phyloP scores from a whole-genome alignment of 2,888 invertebrate genomes.

The Idaea aversata region DNA sequence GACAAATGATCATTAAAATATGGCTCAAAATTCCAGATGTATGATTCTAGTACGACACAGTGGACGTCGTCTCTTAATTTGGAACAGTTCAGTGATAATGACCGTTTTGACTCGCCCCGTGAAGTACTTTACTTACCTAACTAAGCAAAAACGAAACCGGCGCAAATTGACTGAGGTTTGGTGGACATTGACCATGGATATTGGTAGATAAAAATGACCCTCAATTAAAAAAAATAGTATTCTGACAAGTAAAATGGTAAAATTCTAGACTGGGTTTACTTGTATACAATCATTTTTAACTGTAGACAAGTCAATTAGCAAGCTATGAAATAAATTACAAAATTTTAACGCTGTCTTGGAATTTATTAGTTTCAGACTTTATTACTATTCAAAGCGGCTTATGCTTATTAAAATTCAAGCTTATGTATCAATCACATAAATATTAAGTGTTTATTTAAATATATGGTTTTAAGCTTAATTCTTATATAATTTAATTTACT shows the following conservation, averaged over 20 bases:
- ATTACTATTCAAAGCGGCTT: not conserved
- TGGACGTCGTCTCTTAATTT: not conserved
- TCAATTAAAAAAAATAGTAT: not conserved
- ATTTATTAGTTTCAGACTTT: not conserved
- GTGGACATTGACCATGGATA: constrained; percentile 20
- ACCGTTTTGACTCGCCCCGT: constrained; percentile 20
- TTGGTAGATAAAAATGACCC: constrained; percentile 13
- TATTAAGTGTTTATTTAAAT: not conserved
- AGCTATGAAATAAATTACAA: not conserved
- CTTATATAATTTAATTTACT: not conserved
- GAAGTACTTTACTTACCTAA: constrained; percentile 33
- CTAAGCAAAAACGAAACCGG: constrained; percentile 31
- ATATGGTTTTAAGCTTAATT: not conserved
- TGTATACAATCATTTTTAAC: too few relatives aligned
- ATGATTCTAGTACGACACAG: not conserved
- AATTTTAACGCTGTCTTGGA: not conserved
- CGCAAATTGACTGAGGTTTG: constrained; percentile 29
- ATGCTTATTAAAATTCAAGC: not conserved
- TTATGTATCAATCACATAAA: not conserved
- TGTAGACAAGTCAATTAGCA: not conserved
- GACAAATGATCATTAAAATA: constrained; percentile 7
- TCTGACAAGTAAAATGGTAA: too few relatives aligned
- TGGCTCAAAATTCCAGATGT: constrained; percentile 5
- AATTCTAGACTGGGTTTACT: too few relatives aligned
- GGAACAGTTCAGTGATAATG: constrained; percentile 19